Conservation (phyloP, 2,888 invertebrate genomes). For the Thalpophila matura region DNA sequence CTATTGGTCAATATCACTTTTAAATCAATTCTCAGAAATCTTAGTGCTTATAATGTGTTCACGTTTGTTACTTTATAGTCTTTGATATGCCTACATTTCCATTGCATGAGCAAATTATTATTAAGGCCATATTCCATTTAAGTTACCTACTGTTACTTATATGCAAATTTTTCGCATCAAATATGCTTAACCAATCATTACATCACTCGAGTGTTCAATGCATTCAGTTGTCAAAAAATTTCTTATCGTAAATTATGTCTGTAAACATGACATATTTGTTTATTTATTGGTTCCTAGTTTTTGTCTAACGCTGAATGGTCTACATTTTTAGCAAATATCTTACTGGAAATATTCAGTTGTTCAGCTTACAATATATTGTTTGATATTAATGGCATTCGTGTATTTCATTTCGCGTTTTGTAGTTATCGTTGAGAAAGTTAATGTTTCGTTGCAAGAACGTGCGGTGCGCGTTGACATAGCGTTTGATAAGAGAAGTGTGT, state of each 20-base stretch:
- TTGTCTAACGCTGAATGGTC: constrained; percentile 2
- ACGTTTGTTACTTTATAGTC: neutral
- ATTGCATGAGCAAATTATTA: too few relatives aligned
- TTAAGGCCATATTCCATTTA: too few relatives aligned
- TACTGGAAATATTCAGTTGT: constrained; percentile 10
- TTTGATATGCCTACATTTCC: neutral
- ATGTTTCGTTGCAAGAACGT: constrained; percentile 58
- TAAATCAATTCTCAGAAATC: neutral
- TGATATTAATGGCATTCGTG: constrained; percentile 41
- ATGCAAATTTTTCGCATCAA: constrained; percentile 16
- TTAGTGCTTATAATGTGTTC: constrained; percentile 31
- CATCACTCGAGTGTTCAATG: constrained; percentile 9
- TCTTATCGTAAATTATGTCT: constrained; percentile 35
- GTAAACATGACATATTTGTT: neutral
- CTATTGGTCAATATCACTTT: neutral
- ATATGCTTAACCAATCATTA: constrained; percentile 3
- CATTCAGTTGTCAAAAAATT: constrained; percentile 16
- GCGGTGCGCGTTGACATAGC: constrained; percentile 49
- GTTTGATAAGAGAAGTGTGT: constrained; percentile 74
- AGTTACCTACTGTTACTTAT: too few relatives aligned
- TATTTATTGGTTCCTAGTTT: constrained; percentile 12
- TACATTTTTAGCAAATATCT: constrained; percentile 3
- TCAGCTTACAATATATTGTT: constrained; percentile 32
- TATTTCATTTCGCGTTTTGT: constrained; percentile 43
- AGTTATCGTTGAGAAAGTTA: constrained; percentile 62